Conservation (phyloP, 1,140 invertebrate genomes). For the Hyles vespertilio region DNA sequence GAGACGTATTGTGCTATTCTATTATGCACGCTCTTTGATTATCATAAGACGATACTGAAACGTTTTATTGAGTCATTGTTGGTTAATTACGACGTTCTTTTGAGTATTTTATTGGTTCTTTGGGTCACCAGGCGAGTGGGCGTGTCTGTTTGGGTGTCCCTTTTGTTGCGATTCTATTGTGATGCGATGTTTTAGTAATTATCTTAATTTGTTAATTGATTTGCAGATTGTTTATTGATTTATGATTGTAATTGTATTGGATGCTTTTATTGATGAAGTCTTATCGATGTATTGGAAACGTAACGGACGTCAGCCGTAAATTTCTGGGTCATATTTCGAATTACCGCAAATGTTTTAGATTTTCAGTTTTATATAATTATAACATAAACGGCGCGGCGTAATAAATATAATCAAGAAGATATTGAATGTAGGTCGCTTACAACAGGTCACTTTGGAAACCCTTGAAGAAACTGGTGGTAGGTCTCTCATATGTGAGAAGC, state of each 20-base stretch:
- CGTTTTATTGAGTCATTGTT: constrained; percentile 56
- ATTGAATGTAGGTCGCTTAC: too few relatives aligned
- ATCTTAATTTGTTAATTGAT: background rate
- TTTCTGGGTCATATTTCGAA: too few relatives aligned
- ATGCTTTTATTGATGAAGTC: too few relatives aligned
- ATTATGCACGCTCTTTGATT: constrained; percentile 4
- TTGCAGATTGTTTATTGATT: background rate
- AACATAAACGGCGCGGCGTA: too few relatives aligned
- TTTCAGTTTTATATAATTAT: too few relatives aligned
- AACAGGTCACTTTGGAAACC: too few relatives aligned
- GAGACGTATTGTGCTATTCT: constrained; percentile 8
- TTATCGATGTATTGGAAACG: too few relatives aligned
- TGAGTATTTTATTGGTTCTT: constrained; percentile 47
- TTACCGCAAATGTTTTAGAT: too few relatives aligned
- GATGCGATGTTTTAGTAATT: constrained; percentile 1
- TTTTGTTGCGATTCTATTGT: constrained; percentile 22
- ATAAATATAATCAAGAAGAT: too few relatives aligned
- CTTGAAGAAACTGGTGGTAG: too few relatives aligned
- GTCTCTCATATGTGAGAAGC: too few relatives aligned
- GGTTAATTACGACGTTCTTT: constrained; percentile 56
- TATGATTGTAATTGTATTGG: background rate
- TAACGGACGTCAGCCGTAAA: too few relatives aligned
- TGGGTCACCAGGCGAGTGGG: constrained; percentile 53
- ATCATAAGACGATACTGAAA: constrained; percentile 47
- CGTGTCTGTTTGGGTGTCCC: constrained; percentile 38